A percentile compares a stretch with the other conserved stretches of the same genome.
phyloP scores from a whole-genome alignment of 2,888 invertebrate species.

The Drosophila eohydei region DNA sequence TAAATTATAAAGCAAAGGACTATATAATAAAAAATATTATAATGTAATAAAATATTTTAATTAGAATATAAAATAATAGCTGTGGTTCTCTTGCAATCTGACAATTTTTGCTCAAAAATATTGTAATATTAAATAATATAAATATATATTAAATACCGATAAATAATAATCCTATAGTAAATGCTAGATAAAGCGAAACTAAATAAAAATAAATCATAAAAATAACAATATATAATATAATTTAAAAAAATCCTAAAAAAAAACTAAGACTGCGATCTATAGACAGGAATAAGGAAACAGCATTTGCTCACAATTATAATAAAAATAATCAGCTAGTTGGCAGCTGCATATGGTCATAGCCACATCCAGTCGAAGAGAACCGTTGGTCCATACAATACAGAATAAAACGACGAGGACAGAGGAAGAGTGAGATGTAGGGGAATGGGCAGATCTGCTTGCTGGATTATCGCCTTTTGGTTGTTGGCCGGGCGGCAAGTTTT shows the following conservation, averaged over 20 bases:
- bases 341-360: conserved; percentile 71
- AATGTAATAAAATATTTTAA: too few relatives aligned
- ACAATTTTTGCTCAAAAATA: too few relatives aligned
- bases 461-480: conserved; percentile 71
- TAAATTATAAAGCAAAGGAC: too few relatives aligned
- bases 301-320: conserved; percentile 83
- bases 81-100: too few relatives aligned
- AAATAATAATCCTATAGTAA: too few relatives aligned
- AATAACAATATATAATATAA: background rate
- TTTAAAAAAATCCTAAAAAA: background rate
- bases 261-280: background rate
- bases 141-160: too few relatives aligned
- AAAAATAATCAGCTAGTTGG: conserved; percentile 80
- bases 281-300: background rate
- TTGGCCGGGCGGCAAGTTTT: conserved; percentile 58
- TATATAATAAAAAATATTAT: too few relatives aligned
- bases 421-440: background rate
- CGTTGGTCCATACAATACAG: conserved; percentile 27
- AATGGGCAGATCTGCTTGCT: conserved; percentile 7
- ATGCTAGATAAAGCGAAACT: too few relatives aligned
- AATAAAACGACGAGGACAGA: too few relatives aligned
- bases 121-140: too few relatives aligned
- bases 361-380: conserved; percentile 48
- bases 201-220: background rate
- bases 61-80: too few relatives aligned